These are phyloP conservation scores for Colistium nudipinnis DNA, from an alignment of 2,113 vertebrate species.

Conservation along the genomic window DNA sequence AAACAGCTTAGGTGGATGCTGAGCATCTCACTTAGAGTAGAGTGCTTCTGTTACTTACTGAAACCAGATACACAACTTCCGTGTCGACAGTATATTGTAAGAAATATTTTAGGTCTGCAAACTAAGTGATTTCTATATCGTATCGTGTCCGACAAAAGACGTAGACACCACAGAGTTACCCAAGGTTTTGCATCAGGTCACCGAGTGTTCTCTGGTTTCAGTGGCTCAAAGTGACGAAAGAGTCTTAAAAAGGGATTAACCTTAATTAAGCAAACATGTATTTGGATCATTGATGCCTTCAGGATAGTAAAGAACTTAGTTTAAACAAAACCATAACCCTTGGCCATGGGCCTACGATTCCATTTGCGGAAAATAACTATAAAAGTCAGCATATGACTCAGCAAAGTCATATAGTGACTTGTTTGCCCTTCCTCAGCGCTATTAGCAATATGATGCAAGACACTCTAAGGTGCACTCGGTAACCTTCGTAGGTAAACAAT, in stretches of 20 bases:
- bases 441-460: constrained; percentile 71
- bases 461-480: constrained; percentile 40
- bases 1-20: constrained; percentile 71
- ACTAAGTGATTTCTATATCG: constrained; percentile 41
- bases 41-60: constrained; percentile 58
- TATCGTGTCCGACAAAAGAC: constrained; percentile 48
- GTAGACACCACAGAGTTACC: constrained; percentile 33
- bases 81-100: constrained; percentile 35
- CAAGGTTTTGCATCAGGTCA: constrained; percentile 31
- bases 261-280: constrained; percentile 37
- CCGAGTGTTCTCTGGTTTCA: constrained; percentile 22
- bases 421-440: constrained; percentile 47
- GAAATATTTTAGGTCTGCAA: constrained; percentile 46
- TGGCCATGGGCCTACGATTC: constrained; percentile 25
- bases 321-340: constrained; percentile 34
- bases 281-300: constrained; percentile 63
- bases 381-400: constrained; percentile 23
- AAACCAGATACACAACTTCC: constrained; percentile 41
- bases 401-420: constrained; percentile 37
- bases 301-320: constrained; percentile 33
- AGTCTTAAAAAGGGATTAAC: constrained; percentile 34
- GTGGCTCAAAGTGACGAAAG: constrained; percentile 15
- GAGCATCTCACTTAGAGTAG: constrained; percentile 75
- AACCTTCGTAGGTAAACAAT: constrained; percentile 44
- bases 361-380: constrained; percentile 33